These are phyloP conservation scores for Lacanobia wlatinum DNA, from an alignment of 2,888 invertebrate species.

Conservation along the genomic window DNA sequence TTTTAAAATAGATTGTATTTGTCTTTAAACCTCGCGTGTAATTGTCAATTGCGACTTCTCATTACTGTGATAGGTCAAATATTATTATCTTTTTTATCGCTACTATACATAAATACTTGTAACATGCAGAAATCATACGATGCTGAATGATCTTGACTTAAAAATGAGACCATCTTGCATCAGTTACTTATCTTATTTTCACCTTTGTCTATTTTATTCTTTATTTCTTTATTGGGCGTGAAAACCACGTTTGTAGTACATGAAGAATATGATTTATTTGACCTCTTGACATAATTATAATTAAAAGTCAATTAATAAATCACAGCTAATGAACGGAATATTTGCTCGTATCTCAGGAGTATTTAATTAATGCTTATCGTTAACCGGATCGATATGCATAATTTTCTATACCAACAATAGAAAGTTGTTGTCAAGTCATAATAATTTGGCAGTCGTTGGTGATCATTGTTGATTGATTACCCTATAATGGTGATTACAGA, in stretches of 20 bases:
- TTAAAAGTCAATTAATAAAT: slow-evolving; percentile 26
- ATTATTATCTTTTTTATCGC: slow-evolving; percentile 30
- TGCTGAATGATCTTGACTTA: slow-evolving; percentile 32
- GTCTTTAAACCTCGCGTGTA: slow-evolving; percentile 11
- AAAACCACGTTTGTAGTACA: slow-evolving; percentile 25
- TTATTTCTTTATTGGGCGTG: slow-evolving; percentile 28
- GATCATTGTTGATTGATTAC: not conserved
- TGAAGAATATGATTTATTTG: slow-evolving; percentile 22
- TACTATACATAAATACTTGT: slow-evolving; percentile 9
- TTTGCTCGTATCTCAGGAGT: slow-evolving; percentile 24
- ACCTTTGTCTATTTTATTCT: slow-evolving; percentile 6
- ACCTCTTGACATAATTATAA: slow-evolving; percentile 24
- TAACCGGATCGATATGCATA: slow-evolving; percentile 11
- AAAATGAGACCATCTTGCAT: slow-evolving; percentile 40
- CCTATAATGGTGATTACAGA: not conserved
- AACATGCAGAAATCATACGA: slow-evolving; percentile 38
- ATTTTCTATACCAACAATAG: slow-evolving; percentile 10
- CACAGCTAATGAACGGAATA: slow-evolving; percentile 42
- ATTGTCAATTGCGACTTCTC: slow-evolving; percentile 26
- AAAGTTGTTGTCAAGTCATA: slow-evolving; percentile 17
- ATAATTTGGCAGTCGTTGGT: slow-evolving; percentile 1
- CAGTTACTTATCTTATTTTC: slow-evolving; percentile 32
- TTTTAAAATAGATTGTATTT: slow-evolving; percentile 9
- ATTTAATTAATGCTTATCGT: slow-evolving; percentile 7
- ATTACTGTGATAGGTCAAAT: slow-evolving; percentile 32